Evolutionary conservation across 2,888 invertebrate genomes (phyloP).

Genomic region (Craniophora ligustri): DNA sequence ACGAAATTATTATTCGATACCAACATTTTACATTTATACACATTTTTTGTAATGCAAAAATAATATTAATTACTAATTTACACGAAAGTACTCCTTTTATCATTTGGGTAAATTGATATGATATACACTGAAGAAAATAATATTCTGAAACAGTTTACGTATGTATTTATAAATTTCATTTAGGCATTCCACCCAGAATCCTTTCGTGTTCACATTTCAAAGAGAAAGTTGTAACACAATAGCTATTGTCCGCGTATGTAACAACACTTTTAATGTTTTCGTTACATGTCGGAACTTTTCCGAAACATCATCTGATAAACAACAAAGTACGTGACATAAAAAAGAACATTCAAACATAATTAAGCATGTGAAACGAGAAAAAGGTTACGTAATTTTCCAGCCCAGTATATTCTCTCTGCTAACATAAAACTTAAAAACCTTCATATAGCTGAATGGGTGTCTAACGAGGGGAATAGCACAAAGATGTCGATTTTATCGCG

Average conservation of each 20-base stretch:
- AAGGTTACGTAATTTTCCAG: conserved; percentile 16
- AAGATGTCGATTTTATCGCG: conserved; percentile 61
- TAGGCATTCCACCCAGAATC: conserved; percentile 3
- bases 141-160: conserved; percentile 7
- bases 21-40: conserved; percentile 34
- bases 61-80: conserved; percentile 13
- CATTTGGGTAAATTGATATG: conserved; percentile 6
- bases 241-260: conserved; percentile 24
- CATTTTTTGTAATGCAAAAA: conserved; percentile 24
- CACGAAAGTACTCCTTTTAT: conserved; percentile 3
- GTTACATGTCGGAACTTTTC: conserved; percentile 17
- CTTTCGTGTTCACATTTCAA: conserved; percentile 20
- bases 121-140: conserved; percentile 4
- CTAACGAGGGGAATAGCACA: conserved; percentile 58
- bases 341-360: conserved; percentile 31
- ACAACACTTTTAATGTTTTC: conserved; percentile 31
- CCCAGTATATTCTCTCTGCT: conserved; percentile 29
- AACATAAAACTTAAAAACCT: conserved; percentile 46
- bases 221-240: conserved; percentile 25
- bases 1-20: conserved; percentile 18
- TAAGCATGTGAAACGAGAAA: conserved; percentile 19
- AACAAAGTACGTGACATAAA: conserved; percentile 27
- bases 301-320: conserved; percentile 12
- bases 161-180: conserved; percentile 9
- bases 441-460: conserved; percentile 57